A percentile compares a stretch with the other conserved stretches of the same genome.
Conservation (phyloP, 2,888 invertebrate genomes). For the Calliopum simillimum region DNA sequence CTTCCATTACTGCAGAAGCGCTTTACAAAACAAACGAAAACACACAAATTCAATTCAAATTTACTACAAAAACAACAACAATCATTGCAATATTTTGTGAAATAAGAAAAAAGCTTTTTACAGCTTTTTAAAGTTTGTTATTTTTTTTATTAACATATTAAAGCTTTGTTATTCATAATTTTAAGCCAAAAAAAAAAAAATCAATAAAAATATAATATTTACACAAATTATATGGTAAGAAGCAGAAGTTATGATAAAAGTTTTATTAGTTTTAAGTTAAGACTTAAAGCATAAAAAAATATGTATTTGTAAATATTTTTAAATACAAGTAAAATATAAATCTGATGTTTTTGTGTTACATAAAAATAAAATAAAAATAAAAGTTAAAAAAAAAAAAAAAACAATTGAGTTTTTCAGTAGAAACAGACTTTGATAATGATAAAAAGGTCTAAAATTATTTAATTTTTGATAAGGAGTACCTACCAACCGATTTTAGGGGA, state of each 20-base stretch:
- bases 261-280: conserved; percentile 3
- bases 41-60: not conserved
- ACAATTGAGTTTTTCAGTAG: too few species aligned
- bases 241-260: not conserved
- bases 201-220: conserved; percentile 9
- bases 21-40: too few species aligned
- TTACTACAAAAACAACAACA: conserved; percentile 5
- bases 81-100: conserved; percentile 18
- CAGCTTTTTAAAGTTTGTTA: not conserved
- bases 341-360: conserved; percentile 33
- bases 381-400: too few species aligned
- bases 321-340: conserved; percentile 20
- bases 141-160: conserved; percentile 3
- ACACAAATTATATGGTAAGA: conserved; percentile 10
- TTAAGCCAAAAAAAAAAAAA: not conserved
- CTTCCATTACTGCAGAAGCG: conserved; percentile 13
- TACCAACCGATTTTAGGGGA: too few species aligned
- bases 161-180: conserved; percentile 8
- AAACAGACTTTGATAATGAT: too few species aligned
- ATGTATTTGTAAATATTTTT: conserved; percentile 34
- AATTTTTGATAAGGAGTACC: too few species aligned
- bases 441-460: too few species aligned
- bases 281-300: not conserved
- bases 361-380: not conserved
- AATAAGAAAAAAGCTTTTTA: too few species aligned